These are phyloP conservation scores for Athrips mouffetella DNA, from an alignment of 2,888 invertebrate genomes.

Conservation along the genomic window DNA sequence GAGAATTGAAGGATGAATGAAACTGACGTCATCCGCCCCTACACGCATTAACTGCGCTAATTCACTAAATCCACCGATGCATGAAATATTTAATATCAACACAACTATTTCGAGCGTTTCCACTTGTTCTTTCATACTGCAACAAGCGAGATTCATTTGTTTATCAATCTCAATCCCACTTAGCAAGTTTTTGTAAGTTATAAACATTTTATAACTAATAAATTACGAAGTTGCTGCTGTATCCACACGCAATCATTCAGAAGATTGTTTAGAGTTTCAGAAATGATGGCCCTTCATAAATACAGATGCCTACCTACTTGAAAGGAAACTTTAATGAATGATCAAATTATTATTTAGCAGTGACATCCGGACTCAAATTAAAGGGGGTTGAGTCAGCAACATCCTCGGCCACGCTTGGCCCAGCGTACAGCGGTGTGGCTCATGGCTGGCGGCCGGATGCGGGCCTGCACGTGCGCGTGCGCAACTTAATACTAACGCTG, in stretches of 20 bases:
- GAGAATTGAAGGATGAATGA: conserved; percentile 3
- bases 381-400: conserved; percentile 5
- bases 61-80: neutral
- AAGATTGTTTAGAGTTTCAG: no score
- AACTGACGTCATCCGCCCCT: neutral
- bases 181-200: no score
- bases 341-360: neutral
- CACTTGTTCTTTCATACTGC: no score
- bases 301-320: no score
- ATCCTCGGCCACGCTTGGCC: neutral
- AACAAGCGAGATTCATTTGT: no score
- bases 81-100: conserved; percentile 1
- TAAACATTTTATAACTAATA: neutral
- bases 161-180: no score
- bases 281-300: no score
- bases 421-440: neutral
- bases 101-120: neutral
- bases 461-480: conserved; percentile 1
- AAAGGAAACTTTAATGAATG: neutral
- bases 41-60: neutral
- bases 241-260: no score
- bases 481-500: neutral
- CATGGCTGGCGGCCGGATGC: conserved; percentile 1
- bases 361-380: neutral
- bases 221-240: no score